A percentile compares a stretch with the other conserved stretches of the same genome.
These are phyloP conservation scores for Semnornis frantzii DNA, from an alignment of 2,113 vertebrate genomes.

Conservation along the genomic window DNA sequence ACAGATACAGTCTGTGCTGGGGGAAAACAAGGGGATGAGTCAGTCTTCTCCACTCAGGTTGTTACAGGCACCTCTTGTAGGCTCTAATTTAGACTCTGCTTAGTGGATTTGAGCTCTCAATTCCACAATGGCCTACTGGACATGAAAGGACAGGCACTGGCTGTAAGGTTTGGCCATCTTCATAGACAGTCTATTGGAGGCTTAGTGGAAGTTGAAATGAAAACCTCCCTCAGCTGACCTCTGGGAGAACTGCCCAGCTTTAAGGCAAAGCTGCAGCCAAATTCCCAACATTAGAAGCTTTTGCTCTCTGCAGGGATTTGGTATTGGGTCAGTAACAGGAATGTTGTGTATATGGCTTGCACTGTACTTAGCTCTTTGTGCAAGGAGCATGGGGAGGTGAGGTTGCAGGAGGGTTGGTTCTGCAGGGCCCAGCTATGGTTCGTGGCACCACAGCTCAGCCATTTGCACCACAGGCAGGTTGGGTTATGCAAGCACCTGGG, in stretches of 20 bases:
- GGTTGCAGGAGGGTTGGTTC: rapidly evolving
- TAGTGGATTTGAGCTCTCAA: neutral
- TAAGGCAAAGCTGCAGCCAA: neutral
- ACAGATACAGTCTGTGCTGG: conserved; percentile 53
- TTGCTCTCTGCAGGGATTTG: neutral
- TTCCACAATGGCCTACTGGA: neutral
- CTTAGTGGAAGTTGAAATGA: neutral
- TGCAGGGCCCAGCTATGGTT: neutral
- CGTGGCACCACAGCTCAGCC: rapidly evolving
- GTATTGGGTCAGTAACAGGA: neutral
- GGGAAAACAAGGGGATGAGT: conserved; percentile 56
- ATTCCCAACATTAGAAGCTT: neutral
- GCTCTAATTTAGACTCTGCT: neutral
- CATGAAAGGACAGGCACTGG: neutral
- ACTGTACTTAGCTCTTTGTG: neutral
- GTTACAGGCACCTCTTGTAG: neutral
- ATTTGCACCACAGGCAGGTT: no score
- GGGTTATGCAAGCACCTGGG: neutral
- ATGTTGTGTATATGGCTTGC: rapidly evolving
- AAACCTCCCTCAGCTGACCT: neutral
- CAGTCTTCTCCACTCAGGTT: conserved; percentile 18
- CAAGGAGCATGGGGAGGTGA: neutral
- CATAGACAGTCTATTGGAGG: neutral
- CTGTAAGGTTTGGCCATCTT: neutral
- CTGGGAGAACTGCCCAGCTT: neutral